Evolutionary conservation across 2,113 vertebrate species (phyloP).

Genomic region (Passer montanus): DNA sequence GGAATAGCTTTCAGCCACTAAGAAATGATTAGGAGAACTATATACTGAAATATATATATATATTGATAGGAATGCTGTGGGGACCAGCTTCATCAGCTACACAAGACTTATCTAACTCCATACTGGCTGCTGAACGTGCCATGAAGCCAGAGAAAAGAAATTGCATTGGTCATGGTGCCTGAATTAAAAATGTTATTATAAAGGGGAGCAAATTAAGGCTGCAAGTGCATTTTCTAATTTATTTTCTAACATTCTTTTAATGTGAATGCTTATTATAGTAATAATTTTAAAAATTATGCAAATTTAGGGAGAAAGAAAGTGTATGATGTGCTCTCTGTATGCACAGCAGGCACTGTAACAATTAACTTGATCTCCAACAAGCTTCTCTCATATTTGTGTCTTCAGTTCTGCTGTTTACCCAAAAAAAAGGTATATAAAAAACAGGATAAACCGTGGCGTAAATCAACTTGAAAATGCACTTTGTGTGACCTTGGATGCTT

Average conservation of each 20-base stretch:
- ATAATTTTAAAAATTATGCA: not conserved
- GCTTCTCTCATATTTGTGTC: not conserved
- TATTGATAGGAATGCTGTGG: not conserved
- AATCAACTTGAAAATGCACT: not conserved
- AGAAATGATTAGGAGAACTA: not conserved
- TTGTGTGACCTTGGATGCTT: slow-evolving; percentile 32
- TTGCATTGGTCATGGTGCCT: not conserved
- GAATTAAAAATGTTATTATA: not conserved
- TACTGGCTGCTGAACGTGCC: not conserved
- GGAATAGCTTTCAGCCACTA: not conserved
- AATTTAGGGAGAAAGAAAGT: not conserved
- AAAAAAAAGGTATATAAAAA: not conserved
- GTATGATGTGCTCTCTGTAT: not conserved
- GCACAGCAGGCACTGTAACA: not conserved
- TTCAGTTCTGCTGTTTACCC: not conserved
- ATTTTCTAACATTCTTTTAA: not conserved
- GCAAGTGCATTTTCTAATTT: slow-evolving; percentile 4
- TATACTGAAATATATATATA: not conserved
- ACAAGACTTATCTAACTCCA: not conserved
- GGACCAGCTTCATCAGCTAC: not conserved
- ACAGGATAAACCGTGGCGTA: not conserved
- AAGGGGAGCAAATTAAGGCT: not conserved
- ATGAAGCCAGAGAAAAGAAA: not conserved
- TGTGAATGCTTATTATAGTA: not conserved
- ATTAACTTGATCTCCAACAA: not conserved